phyloP scores from a whole-genome alignment of 2,113 vertebrate genomes.

The Callopanchax toddi region DNA sequence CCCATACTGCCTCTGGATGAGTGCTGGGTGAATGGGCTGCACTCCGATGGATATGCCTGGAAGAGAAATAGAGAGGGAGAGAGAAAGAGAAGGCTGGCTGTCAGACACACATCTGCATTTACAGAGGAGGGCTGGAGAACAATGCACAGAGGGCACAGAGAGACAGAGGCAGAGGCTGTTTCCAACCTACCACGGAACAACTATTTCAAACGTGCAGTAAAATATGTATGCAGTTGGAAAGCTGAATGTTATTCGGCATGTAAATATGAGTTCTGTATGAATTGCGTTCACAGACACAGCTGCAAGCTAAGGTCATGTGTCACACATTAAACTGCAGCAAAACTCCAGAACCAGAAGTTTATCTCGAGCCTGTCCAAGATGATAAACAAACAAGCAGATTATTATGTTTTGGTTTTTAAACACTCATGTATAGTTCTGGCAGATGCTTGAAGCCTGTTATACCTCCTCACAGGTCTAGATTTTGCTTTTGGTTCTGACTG shows the following conservation, averaged over 20 bases:
- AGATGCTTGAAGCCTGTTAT: too few relatives aligned
- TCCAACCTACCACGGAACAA: conserved; percentile 36
- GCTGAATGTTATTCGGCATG: background rate
- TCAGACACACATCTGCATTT: conserved; percentile 78
- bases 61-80: conserved; percentile 42
- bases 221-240: conserved; percentile 6
- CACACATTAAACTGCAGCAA: background rate
- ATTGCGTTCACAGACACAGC: background rate
- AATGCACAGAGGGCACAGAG: conserved; percentile 70
- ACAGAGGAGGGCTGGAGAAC: conserved; percentile 75
- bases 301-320: background rate
- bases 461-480: too few relatives aligned
- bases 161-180: conserved; percentile 62
- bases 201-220: conserved; percentile 38
- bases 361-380: background rate
- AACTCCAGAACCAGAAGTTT: conserved; percentile 9
- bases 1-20: conserved; percentile 96
- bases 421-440: too few relatives aligned
- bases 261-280: conserved; percentile 2
- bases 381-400: background rate
- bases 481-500: too few relatives aligned
- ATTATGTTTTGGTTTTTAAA: background rate
- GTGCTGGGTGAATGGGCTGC: conserved; percentile 92
- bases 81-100: conserved; percentile 54
- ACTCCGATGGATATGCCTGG: conserved; percentile 93